Evolutionary conservation across 2,797 vertebrate species (phyloP).

Genomic region (Eupleurogrammus muticus): DNA sequence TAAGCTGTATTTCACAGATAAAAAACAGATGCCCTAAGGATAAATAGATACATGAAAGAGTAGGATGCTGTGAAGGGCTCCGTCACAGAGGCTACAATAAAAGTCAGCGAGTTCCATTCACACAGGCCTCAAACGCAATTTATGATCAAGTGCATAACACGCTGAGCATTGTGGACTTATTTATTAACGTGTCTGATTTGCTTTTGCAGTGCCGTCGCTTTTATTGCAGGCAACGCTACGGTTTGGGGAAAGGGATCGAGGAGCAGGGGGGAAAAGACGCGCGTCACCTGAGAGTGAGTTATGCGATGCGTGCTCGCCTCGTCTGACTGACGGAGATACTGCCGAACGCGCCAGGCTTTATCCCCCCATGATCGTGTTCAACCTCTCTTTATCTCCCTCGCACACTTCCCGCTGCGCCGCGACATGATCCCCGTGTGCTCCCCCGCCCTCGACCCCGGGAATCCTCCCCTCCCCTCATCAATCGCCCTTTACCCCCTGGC

Average conservation of each 20-base stretch:
- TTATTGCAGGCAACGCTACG: slow-evolving; percentile 5
- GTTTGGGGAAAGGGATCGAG: background rate
- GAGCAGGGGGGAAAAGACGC: slow-evolving; percentile 9
- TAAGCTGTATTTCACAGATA: slow-evolving; percentile 18
- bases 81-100: slow-evolving; percentile 31
- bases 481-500: slow-evolving; percentile 44
- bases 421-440: slow-evolving; percentile 55
- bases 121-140: slow-evolving; percentile 39
- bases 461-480: slow-evolving; percentile 38
- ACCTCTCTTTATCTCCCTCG: slow-evolving; percentile 69
- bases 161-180: slow-evolving; percentile 16
- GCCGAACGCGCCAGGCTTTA: slow-evolving; percentile 60
- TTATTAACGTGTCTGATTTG: slow-evolving; percentile 33
- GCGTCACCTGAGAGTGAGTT: slow-evolving; percentile 44
- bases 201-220: slow-evolving; percentile 12
- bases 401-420: slow-evolving; percentile 54
- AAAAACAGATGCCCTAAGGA: slow-evolving; percentile 56
- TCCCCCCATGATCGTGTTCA: slow-evolving; percentile 75
- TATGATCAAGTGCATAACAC: slow-evolving; percentile 26
- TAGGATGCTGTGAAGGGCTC: slow-evolving; percentile 33
- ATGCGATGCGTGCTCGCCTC: slow-evolving; percentile 18
- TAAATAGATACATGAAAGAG: slow-evolving; percentile 47
- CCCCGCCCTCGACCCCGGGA: slow-evolving; percentile 37
- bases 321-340: slow-evolving; percentile 66
- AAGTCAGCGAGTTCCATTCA: slow-evolving; percentile 42